These are phyloP conservation scores for Aproaerema taeniolella DNA, from an alignment of 2,888 invertebrate genomes.

Conservation along the genomic window DNA sequence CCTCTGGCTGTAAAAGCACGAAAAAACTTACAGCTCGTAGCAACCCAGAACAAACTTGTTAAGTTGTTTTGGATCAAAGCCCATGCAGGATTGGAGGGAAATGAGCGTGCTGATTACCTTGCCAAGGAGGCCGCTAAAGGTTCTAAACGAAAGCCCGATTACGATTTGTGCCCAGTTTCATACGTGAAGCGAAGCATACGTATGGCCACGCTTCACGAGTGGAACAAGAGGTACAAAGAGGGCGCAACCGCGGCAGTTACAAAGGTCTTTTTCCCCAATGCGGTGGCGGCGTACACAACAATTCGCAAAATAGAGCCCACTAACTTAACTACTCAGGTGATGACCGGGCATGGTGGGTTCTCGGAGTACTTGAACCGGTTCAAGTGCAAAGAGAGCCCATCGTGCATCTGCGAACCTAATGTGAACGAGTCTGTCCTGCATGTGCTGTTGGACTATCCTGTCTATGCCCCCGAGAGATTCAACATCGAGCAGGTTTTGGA, in stretches of 20 bases:
- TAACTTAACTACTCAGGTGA: not conserved
- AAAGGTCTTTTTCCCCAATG: constrained; percentile 7
- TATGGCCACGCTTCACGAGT: not conserved
- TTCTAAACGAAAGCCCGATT: constrained; percentile 1
- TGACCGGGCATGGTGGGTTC: constrained; percentile 13
- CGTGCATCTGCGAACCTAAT: constrained; percentile 12
- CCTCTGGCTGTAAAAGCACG: not conserved
- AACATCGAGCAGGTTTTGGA: not conserved
- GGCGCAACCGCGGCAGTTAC: not conserved
- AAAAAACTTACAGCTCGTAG: not conserved
- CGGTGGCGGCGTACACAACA: not conserved
- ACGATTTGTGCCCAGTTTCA: constrained; percentile 10
- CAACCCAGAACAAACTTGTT: not conserved
- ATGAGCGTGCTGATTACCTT: constrained; percentile 8
- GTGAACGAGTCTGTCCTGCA: constrained; percentile 1
- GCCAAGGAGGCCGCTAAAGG: constrained; percentile 14
- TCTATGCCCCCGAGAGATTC: not conserved
- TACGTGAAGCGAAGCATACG: constrained; percentile 7
- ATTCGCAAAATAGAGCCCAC: not conserved
- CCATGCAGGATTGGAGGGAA: not conserved
- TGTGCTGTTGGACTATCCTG: constrained; percentile 1
- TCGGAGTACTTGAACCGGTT: constrained; percentile 10
- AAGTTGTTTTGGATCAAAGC: not conserved
- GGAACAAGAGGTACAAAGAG: constrained; percentile 3
- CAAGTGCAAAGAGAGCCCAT: constrained; percentile 13